A percentile compares a stretch with the other conserved stretches of the same genome.
These are phyloP conservation scores for Mionectes macconnelli DNA, from an alignment of 2,113 vertebrate genomes.

Conservation along the genomic window DNA sequence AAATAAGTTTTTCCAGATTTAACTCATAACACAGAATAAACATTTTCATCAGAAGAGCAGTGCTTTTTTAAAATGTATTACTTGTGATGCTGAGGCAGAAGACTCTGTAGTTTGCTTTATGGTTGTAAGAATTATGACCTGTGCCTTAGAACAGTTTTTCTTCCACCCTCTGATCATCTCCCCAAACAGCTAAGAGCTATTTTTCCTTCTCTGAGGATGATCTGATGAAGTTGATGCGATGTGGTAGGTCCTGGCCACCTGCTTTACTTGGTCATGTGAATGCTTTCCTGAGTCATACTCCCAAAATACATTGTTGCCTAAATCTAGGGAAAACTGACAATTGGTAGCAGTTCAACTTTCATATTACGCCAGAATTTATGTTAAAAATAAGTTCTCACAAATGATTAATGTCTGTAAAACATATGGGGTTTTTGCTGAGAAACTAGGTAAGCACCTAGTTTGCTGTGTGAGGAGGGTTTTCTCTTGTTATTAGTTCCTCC, in stretches of 20 bases:
- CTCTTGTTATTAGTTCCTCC: neutral
- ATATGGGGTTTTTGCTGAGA: neutral
- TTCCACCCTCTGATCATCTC: neutral
- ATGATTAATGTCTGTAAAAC: neutral
- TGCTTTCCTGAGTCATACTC: constrained; percentile 48
- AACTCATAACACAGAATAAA: neutral
- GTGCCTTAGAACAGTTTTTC: neutral
- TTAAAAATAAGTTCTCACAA: neutral
- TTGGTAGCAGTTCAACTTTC: neutral
- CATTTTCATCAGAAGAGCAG: neutral
- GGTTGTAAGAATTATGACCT: neutral
- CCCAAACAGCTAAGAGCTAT: neutral
- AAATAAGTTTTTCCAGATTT: neutral
- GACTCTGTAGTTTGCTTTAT: neutral
- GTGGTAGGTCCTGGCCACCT: constrained; percentile 42
- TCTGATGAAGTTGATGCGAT: neutral
- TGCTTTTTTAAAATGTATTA: neutral
- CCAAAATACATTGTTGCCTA: constrained; percentile 41
- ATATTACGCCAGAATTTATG: neutral
- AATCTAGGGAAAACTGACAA: constrained; percentile 14
- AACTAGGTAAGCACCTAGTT: neutral
- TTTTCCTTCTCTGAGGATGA: constrained; percentile 7
- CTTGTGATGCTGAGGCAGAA: neutral
- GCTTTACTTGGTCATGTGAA: constrained; percentile 45
- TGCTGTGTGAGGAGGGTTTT: neutral